Conservation (phyloP, 2,888 invertebrate genomes). For the Drosophila flavopinicola region DNA sequence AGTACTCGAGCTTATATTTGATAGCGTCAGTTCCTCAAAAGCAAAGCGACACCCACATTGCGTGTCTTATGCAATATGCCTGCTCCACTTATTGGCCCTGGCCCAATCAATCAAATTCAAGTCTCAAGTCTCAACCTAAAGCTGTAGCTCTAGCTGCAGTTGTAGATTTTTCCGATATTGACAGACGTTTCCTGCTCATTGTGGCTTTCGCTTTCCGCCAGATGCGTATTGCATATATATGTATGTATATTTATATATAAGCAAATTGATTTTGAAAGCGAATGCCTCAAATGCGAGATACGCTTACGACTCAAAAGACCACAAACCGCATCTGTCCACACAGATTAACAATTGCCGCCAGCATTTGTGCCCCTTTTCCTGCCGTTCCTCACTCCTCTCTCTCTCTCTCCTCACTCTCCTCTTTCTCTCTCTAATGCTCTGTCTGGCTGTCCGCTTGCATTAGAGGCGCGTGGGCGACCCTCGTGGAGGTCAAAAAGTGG, state of each 20-base stretch:
- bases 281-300: slow-evolving; percentile 36
- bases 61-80: slow-evolving; percentile 58
- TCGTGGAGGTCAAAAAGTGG: slow-evolving; percentile 39
- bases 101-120: slow-evolving; percentile 64
- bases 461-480: slow-evolving; percentile 30
- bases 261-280: slow-evolving; percentile 74
- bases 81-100: slow-evolving; percentile 55
- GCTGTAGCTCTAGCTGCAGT: slow-evolving; percentile 13
- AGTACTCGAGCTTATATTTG: slow-evolving; percentile 18
- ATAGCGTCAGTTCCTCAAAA: slow-evolving; percentile 23
- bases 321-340: slow-evolving; percentile 55
- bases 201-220: slow-evolving; percentile 56
- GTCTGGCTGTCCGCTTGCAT: slow-evolving; percentile 26
- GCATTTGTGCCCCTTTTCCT: slow-evolving; percentile 2
- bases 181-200: slow-evolving; percentile 72
- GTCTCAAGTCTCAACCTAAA: slow-evolving; percentile 6
- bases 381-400: neutral
- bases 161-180: slow-evolving; percentile 51
- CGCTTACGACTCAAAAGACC: slow-evolving; percentile 10
- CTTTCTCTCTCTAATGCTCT: neutral
- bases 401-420: neutral
- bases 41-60: slow-evolving; percentile 44
- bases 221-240: slow-evolving; percentile 64
- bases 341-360: slow-evolving; percentile 41
- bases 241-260: too few relatives aligned